Evolutionary conservation across 2,797 vertebrate species (phyloP), one percentile per base, ranked within the genome.

Genomic region (Hoplostethus mediterraneus): DNA sequence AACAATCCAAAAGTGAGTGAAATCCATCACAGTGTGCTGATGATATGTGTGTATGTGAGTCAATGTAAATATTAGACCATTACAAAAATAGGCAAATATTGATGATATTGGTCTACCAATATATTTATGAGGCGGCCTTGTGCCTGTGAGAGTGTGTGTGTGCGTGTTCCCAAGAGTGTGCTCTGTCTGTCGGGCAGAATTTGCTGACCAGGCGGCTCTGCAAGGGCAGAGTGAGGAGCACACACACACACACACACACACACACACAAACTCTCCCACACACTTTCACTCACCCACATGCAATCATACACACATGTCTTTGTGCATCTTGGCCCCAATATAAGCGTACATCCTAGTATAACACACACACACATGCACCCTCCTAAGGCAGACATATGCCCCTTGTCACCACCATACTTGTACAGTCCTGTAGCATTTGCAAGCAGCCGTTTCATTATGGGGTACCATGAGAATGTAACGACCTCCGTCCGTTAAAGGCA

Each of bases 181-280:
- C 74, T 87, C 73, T 82, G 83, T 87, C 80, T 87, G 86, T 89
- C 81, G 83, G 58, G 52, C 69, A 77, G 62, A 80, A 87, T 86
- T 82, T 90, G 90, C 91, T 92, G 88, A 93, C 76, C 62, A 82
- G 64, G 85, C 80, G 0, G 42, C 63, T 81, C 51, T 74, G 53
- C 88, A 92, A 91, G 89, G 90, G 72, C 90, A 89, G 61, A 84
- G 60, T 4, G 47, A 67, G 52, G 55, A 64, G 62, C 71, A 59
- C 65, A 58, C 56, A 7, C 64, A 21, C 58, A 10, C 62, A 25
- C 30, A 51, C 52, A 72, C 44, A 49, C n/a, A n/a, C 13, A 9
- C 36, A 59, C 56, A 59, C 33, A 59, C 33, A 59, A n/a, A 44
- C 40, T 40, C 36, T 21, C 11, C 25, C 8, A 42, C 36, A 44